Base-by-base conservation (phyloP, 2,113 vertebrate species). In the Microtus richardsoni region DNA sequence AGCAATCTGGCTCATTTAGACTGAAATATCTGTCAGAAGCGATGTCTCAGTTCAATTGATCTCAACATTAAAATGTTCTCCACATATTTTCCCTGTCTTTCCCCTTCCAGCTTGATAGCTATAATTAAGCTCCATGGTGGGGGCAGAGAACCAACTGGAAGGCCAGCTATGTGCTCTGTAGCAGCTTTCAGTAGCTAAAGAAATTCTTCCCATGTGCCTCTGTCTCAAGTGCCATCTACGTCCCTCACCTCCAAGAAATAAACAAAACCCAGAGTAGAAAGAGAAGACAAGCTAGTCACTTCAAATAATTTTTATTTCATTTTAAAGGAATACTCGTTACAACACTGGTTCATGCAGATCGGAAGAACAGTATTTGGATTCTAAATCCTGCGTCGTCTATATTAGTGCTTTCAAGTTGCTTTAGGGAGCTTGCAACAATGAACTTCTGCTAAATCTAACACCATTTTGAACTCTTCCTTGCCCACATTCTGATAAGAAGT, bases 401-500 rank as follows among this genome's bases (percentile, higher is more conserved):
- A 87, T 84, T 92, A 28, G 73, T 91, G 49, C 64, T 95, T 60
- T 96, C 73, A 86, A 84, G 13, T 97, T 96, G 89, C 95, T 97
- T 86, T 96, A 74, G 97, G 66, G 88, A 95, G 82, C 7, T 95
- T 89, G 78, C 28, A 71, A 95, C 71, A 96, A 92, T 94, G 93
- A 78, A 60, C 62, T 93, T 96, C 77, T 96, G 94, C 97, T 97
- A 75, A 94, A 77, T 97, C 94, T 97, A 78, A 94, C 74, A 80
- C 85, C 84, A 64, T 97, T 98, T 98, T 96, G 93, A 98, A 93
- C 75, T 96, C 58, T 94, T 97, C 75, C 64, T 96, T 95, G 88
- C 82, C 91, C 8, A 0, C 91, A 79, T 96, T 98, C 89, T 96
- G 98, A 97, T 98, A 98, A 98, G 96, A 96, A 98, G 95, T 89